phyloP scores from a whole-genome alignment of 30 jellyfish, hydroid and myxozoan genomes.

The Aurelia coerulea region DNA sequence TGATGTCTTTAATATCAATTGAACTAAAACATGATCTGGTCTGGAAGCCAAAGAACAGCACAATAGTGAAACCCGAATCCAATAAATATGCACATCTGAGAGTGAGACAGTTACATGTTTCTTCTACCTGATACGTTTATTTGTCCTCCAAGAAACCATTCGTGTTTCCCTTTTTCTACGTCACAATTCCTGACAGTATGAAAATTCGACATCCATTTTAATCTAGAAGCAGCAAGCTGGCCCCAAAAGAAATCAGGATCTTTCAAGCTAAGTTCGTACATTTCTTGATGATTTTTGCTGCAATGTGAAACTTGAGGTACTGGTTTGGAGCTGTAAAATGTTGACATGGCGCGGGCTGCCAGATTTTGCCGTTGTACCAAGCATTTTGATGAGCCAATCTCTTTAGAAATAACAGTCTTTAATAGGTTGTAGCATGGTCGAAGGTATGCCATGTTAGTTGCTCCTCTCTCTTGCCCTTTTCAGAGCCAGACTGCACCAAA shows the following conservation, averaged over 20 bases:
- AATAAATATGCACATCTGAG: neutral
- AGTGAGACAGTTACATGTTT: neutral
- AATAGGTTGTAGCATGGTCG: conserved; percentile 1
- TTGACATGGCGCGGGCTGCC: conserved; percentile 52
- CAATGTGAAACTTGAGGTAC: conserved; percentile 52
- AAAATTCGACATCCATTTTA: conserved; percentile 82
- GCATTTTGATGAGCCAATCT: neutral
- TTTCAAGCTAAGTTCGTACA: conserved; percentile 69
- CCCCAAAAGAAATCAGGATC: conserved; percentile 92
- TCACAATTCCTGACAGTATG: conserved; percentile 74
- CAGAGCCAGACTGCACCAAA: too few species aligned
- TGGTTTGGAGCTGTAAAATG: conserved; percentile 63
- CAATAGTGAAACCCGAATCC: too few species aligned
- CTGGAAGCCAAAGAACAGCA: too few species aligned
- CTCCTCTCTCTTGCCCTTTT: neutral
- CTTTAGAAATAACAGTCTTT: neutral
- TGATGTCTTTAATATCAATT: too few species aligned
- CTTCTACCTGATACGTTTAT: conserved; percentile 84
- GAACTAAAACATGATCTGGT: too few species aligned
- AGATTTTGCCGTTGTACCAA: neutral
- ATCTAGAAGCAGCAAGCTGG: conserved; percentile 68
- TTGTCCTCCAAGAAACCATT: conserved; percentile 92
- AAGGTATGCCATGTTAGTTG: neutral
- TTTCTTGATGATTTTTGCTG: conserved; percentile 64
- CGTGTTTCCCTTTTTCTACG: conserved; percentile 72